Evolutionary conservation across 2,113 vertebrate species (phyloP).

Genomic region (Spilogale gracilis): DNA sequence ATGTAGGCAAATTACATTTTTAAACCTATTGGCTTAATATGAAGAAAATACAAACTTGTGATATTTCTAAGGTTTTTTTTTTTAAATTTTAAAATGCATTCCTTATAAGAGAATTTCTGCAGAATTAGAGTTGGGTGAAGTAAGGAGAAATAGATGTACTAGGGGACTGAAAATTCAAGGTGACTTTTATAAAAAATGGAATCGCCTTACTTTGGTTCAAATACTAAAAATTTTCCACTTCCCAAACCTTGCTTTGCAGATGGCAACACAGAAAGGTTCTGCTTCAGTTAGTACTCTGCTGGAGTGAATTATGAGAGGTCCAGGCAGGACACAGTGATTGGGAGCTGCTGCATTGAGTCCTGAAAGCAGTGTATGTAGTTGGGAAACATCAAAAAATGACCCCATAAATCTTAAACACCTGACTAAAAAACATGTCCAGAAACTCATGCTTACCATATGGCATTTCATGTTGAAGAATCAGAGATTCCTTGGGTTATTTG

Average conservation of each 20-base stretch:
- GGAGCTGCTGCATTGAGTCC: constrained; percentile 57
- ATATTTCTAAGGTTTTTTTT: constrained; percentile 43
- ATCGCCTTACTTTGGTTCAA: constrained; percentile 42
- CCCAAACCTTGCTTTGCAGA: constrained; percentile 30
- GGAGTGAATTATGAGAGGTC: constrained; percentile 61
- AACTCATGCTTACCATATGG: neutral
- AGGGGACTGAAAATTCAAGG: constrained; percentile 47
- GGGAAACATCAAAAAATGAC: constrained; percentile 69
- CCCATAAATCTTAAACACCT: constrained; percentile 72
- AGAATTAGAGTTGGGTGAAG: constrained; percentile 34
- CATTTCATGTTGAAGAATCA: constrained; percentile 27
- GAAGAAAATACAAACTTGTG: constrained; percentile 39
- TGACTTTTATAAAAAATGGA: constrained; percentile 62
- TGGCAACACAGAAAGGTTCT: constrained; percentile 34
- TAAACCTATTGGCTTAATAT: constrained; percentile 19
- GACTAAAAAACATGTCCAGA: constrained; percentile 47
- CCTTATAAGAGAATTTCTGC: constrained; percentile 45
- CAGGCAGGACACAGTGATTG: constrained; percentile 68
- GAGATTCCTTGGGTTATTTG: constrained; percentile 13
- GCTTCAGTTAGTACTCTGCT: constrained; percentile 41
- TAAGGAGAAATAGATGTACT: constrained; percentile 8
- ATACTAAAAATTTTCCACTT: constrained; percentile 42
- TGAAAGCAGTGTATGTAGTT: constrained; percentile 54
- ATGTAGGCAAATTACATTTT: constrained; percentile 60
- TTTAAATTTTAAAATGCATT: neutral